These are phyloP conservation scores for Trichosurus vulpecula DNA, from an alignment of 2,797 vertebrate species.

Conservation along the genomic window DNA sequence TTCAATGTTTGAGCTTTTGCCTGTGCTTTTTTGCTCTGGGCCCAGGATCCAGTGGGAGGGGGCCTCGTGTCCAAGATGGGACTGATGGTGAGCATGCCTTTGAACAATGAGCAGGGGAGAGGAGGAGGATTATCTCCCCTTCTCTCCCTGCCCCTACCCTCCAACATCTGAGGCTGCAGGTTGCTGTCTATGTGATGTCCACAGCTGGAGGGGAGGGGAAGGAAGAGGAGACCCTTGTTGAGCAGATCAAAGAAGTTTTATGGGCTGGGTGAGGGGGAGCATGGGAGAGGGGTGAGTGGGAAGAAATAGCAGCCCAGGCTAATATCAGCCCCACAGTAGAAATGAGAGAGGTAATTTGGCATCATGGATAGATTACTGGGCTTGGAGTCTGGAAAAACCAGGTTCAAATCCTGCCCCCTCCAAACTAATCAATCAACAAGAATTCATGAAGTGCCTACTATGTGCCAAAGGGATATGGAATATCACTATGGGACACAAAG, in stretches of 20 bases:
- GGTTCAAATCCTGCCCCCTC: background rate
- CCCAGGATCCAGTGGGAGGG: constrained; percentile 79
- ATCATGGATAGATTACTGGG: background rate
- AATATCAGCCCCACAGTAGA: background rate
- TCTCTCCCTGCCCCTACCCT: background rate
- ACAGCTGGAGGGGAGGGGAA: background rate
- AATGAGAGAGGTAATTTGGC: background rate
- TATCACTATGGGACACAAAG: background rate
- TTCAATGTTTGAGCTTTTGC: constrained; percentile 84
- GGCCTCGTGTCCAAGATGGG: constrained; percentile 80
- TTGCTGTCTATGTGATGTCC: constrained; percentile 4
- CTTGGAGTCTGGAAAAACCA: background rate
- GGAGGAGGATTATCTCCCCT: background rate
- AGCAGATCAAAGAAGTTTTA: constrained; percentile 35
- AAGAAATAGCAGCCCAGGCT: background rate
- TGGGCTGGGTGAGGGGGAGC: background rate
- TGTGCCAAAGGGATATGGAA: background rate
- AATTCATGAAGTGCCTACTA: background rate
- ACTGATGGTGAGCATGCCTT: constrained; percentile 74
- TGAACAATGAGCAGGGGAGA: constrained; percentile 68
- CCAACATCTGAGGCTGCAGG: background rate
- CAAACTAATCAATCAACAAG: background rate
- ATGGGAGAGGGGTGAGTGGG: background rate
- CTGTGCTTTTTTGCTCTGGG: constrained; percentile 81
- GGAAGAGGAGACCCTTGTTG: constrained; percentile 54